Base-by-base conservation (phyloP, 2,888 invertebrate species). In the Phytoseiulus persimilis region DNA sequence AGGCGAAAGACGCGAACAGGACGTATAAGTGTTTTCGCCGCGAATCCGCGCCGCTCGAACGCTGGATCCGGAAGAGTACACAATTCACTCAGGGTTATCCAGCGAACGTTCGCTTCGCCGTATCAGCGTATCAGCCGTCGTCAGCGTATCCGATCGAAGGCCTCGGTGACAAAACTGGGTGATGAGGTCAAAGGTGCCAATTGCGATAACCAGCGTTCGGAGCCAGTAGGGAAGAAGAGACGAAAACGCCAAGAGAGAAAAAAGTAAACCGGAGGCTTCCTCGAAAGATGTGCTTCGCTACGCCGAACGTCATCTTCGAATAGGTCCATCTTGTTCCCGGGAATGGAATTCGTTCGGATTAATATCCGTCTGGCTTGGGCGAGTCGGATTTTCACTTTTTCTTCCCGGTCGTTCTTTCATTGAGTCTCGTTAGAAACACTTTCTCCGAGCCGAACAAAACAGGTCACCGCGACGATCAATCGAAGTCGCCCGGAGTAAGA, bases 171-270 rank as follows among this genome's bases (percentile, higher is more conserved):
- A 65, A 65, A 65, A 65, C 23, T 65, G 65, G 65, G 65, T 65
- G 65, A 65, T 65, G 65, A 65, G 65, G 65, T 65, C 65, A 65
- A 65, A 65, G 65, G 65, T 65, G 65, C 65, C 65, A 65, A 65
- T 65, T 28, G 65, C 65, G 65, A 65, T 65, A 65, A 65, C 65
- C 65, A 65, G 65, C 65, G 18, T 65, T 65, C 65, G 65, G 18
- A 2, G 18, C 23, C 65, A 65, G 14, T 23, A 65, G 28, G 65
- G 65, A 18, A 65, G 18, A 65, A 28, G 28, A 65, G 65, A 65
- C 1, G 65, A 65, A 28, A 65, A 65, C 65, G 18, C 65, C 65
- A 65, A 65, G 14, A 65, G 65, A 3, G 65, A 18, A 65, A 14
- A 28, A 65, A 65, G 65, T 65, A 14, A 65, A 65, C 65, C 65